A percentile compares a stretch with the other conserved stretches of the same genome.
Evolutionary conservation across 2,797 vertebrate genomes (phyloP).

Genomic region (Cuniculus paca): DNA sequence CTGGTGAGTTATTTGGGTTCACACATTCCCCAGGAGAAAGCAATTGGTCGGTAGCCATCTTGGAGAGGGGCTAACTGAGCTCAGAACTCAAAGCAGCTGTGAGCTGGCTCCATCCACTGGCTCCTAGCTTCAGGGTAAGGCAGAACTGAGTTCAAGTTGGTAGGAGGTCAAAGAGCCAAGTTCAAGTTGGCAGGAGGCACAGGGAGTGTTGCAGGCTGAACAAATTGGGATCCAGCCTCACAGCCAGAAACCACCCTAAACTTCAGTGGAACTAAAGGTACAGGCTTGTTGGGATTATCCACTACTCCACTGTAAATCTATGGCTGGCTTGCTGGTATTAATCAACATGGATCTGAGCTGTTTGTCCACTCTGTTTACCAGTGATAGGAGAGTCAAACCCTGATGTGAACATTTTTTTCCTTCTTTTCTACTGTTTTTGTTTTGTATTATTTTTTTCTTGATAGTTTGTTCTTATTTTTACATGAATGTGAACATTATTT

Average conservation of each 20-base stretch:
- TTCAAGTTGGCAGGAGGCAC: neutral
- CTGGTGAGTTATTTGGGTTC: neutral
- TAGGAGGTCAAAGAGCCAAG: neutral
- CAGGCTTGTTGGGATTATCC: neutral
- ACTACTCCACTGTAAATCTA: neutral
- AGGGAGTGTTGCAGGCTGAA: neutral
- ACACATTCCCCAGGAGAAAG: neutral
- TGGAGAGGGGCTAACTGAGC: neutral
- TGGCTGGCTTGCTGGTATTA: neutral
- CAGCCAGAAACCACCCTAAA: neutral
- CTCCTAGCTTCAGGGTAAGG: neutral
- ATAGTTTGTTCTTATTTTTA: neutral
- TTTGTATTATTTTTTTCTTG: neutral
- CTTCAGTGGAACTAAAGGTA: neutral
- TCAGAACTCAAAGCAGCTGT: neutral
- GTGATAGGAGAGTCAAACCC: neutral
- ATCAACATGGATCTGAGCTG: neutral
- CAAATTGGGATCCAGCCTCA: neutral
- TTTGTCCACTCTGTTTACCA: neutral
- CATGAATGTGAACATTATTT: neutral
- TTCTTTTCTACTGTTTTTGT: neutral
- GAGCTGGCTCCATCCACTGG: neutral
- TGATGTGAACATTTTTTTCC: neutral
- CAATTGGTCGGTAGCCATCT: neutral
- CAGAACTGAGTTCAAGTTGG: neutral